Percentiles rank a stretch among this genome's conserved stretches.
These are phyloP conservation scores for Pica pica DNA, from an alignment of 2,113 vertebrate species.

Conservation along the genomic window DNA sequence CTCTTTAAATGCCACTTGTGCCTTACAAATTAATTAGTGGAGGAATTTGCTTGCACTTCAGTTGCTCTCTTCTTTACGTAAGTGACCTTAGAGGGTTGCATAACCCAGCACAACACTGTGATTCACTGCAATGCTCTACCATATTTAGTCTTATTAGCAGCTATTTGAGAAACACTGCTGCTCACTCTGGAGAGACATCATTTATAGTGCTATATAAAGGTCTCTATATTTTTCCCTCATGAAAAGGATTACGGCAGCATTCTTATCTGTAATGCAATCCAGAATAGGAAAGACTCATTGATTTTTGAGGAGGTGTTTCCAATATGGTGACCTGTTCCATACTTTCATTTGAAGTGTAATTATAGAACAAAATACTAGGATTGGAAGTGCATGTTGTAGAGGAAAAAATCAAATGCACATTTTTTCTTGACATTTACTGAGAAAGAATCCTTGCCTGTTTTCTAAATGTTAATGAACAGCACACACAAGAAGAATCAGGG, in stretches of 20 bases:
- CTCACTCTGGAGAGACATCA: conserved; percentile 42
- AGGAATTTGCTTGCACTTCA: background rate
- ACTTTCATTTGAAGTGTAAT: conserved; percentile 13
- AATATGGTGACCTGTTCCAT: conserved; percentile 15
- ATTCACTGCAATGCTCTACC: conserved; percentile 58
- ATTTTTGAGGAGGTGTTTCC: conserved; percentile 35
- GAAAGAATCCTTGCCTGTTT: background rate
- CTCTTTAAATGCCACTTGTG: background rate
- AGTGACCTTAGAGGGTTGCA: conserved; percentile 58
- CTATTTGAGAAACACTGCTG: conserved; percentile 52
- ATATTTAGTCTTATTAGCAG: conserved; percentile 62
- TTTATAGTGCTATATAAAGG: conserved; percentile 68
- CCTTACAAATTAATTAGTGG: conserved; percentile 5
- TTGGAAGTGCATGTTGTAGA: background rate
- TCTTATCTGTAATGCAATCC: conserved; percentile 33
- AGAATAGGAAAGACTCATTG: conserved; percentile 47
- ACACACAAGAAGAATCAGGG: background rate
- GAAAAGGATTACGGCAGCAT: conserved; percentile 49
- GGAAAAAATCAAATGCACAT: background rate
- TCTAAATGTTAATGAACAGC: background rate
- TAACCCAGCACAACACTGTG: conserved; percentile 39
- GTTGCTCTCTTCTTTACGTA: conserved; percentile 57
- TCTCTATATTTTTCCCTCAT: conserved; percentile 37
- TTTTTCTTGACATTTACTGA: background rate
- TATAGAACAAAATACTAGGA: background rate